Conservation (phyloP, 2,888 invertebrate genomes). For the Unio pictorum region DNA sequence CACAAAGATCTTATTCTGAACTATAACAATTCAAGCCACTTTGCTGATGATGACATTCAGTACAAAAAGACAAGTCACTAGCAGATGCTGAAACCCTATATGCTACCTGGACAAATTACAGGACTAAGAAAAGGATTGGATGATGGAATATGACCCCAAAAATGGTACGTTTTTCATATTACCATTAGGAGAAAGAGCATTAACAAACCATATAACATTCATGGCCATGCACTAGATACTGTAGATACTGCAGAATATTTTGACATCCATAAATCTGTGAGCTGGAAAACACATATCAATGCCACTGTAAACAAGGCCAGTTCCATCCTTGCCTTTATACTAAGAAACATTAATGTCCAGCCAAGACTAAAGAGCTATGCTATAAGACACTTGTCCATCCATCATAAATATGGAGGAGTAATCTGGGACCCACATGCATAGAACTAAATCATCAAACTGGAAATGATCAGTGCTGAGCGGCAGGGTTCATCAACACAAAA, state of each 20-base stretch:
- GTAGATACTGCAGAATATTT: constrained; percentile 14
- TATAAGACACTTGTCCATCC: too few species aligned
- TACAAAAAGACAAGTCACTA: neutral
- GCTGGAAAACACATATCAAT: constrained; percentile 12
- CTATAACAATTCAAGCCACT: neutral
- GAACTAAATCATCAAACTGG: constrained; percentile 1
- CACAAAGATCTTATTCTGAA: too few species aligned
- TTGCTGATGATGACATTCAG: neutral
- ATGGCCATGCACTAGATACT: constrained; percentile 13
- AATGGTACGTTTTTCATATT: constrained; percentile 6
- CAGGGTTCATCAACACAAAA: constrained; percentile 1
- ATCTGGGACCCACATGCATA: constrained; percentile 5
- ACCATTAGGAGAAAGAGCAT: constrained; percentile 9
- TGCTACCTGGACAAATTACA: constrained; percentile 1
- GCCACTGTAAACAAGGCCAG: constrained; percentile 5
- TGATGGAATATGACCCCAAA: constrained; percentile 6
- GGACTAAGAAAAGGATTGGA: constrained; percentile 1
- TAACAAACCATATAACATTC: constrained; percentile 5
- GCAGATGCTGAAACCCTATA: neutral
- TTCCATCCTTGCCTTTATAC: too few species aligned
- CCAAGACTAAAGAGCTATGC: too few species aligned
- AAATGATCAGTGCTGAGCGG: constrained; percentile 3
- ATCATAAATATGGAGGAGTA: too few species aligned
- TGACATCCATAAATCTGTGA: constrained; percentile 6
- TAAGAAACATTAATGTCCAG: too few species aligned